These are phyloP conservation scores for Oncorhynchus masou DNA, from an alignment of 2,113 vertebrate genomes.

Conservation along the genomic window DNA sequence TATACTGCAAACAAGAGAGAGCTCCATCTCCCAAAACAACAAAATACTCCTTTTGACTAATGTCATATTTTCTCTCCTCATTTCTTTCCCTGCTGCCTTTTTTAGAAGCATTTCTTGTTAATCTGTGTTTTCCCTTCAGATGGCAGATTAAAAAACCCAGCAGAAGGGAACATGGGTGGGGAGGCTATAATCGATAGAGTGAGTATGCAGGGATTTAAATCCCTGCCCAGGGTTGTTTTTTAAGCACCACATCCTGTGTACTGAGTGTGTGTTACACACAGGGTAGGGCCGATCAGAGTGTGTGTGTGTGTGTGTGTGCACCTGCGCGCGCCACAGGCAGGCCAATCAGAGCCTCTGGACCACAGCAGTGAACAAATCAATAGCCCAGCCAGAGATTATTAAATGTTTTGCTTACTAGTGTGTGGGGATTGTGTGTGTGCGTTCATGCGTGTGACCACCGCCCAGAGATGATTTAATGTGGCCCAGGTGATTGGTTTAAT, in stretches of 20 bases:
- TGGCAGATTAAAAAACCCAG: slow-evolving; percentile 46
- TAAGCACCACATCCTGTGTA: slow-evolving; percentile 57
- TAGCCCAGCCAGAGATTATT: slow-evolving; percentile 36
- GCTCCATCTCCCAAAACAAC: slow-evolving; percentile 7
- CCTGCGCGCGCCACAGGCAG: background rate
- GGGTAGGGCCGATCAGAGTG: slow-evolving; percentile 11
- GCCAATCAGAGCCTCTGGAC: slow-evolving; percentile 49
- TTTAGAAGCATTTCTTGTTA: slow-evolving; percentile 50
- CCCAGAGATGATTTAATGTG: too few relatives aligned
- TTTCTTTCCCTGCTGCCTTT: slow-evolving; percentile 5
- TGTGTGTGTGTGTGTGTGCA: too few relatives aligned
- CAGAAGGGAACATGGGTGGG: slow-evolving; percentile 41
- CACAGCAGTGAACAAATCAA: slow-evolving; percentile 60
- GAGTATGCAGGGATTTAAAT: slow-evolving; percentile 62
- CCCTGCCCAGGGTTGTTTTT: slow-evolving; percentile 56
- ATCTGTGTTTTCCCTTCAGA: slow-evolving; percentile 56
- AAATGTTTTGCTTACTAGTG: slow-evolving; percentile 13
- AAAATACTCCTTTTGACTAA: slow-evolving; percentile 51
- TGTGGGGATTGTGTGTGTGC: slow-evolving; percentile 11
- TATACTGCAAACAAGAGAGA: background rate
- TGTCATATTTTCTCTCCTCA: slow-evolving; percentile 32
- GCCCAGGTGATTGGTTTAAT: too few relatives aligned
- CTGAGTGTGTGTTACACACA: slow-evolving; percentile 58
- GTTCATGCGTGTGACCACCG: background rate
- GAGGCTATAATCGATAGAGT: slow-evolving; percentile 58